Base-by-base conservation (phyloP, 1,140 invertebrate species). In the Penaeus chinensis region DNA sequence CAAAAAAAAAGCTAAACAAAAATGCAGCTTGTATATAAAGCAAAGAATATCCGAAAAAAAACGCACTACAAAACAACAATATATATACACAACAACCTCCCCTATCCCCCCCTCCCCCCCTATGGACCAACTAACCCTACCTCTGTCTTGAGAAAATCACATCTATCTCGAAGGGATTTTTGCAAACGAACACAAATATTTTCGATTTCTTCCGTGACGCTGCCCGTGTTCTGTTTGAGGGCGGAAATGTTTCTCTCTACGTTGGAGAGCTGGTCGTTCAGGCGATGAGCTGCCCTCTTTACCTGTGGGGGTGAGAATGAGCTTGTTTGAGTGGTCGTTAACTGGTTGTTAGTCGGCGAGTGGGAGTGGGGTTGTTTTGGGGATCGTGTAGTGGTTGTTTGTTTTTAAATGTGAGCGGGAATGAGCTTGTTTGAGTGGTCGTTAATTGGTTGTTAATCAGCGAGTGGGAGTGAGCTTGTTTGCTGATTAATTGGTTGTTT, bases 151-250 rank as follows among this genome's bases (percentile, higher is more conserved):
- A 99, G 93, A 91, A 96, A 95, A 90, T 98, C 96, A 24, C 97
- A 97, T 89, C 98, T 95, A 92, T 98, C 97, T 94, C 98, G 98
- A 8, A 98, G 93, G 71, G 97, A 97, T 93, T 98, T 98, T 54
- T 96, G 95, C 82, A 98, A 94, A 90, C 97, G 94, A 91, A 96
- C 94, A 91, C 98, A 96, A 89, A 97, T 96, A 92, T 98, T 97
- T 91, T 98, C 97, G 47, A 98, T 95, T 93, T 98, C 97, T 90
- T 97, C 96, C n/a, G 95, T 94, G 22, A 98, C 96, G 76, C 95
- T 95, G 63, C 94, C 94, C 91, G 96, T 96, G 92, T 98, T 98
- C 37, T 95, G 95, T 93, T 97, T 96, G 77, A 98, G 93, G 89
- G 95, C 95, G 42, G 95, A 91, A 11, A 96, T 95, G 91, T 97